A percentile compares a stretch with the other conserved stretches of the same genome.
These are phyloP conservation scores for Brachypteracias leptosomus DNA, from an alignment of 2,113 vertebrate genomes.

Conservation along the genomic window DNA sequence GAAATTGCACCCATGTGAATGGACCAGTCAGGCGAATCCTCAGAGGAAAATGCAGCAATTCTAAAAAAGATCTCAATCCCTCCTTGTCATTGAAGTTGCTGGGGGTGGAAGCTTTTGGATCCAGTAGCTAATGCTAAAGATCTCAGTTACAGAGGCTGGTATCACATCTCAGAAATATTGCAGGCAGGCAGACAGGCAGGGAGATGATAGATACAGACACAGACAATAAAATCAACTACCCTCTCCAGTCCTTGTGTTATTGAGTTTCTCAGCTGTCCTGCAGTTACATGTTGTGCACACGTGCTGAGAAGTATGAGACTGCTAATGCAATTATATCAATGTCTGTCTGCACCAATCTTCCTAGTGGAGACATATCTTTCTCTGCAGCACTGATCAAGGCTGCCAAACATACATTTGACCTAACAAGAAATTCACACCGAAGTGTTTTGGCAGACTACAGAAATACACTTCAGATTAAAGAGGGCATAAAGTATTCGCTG, in stretches of 20 bases:
- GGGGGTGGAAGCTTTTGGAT: neutral
- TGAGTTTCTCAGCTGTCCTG: conserved; percentile 3
- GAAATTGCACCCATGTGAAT: neutral
- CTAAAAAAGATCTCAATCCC: neutral
- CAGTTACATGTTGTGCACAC: neutral
- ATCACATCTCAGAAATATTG: neutral
- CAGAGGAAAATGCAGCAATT: neutral
- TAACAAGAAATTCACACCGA: neutral
- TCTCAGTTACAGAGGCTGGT: neutral
- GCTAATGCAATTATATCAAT: conserved; percentile 20
- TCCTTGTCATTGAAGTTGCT: neutral
- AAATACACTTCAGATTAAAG: conserved; percentile 30
- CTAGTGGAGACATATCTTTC: neutral
- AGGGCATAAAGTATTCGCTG: neutral
- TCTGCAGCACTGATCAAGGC: conserved; percentile 14
- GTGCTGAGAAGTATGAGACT: neutral
- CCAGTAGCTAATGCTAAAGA: neutral
- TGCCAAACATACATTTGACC: neutral
- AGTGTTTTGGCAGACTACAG: conserved; percentile 18
- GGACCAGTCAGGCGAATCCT: neutral
- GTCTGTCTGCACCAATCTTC: neutral
- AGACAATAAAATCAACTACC: neutral
- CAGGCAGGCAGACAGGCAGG: neutral
- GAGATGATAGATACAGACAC: neutral
- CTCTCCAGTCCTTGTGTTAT: neutral